Evolutionary conservation across 2,888 invertebrate species (phyloP), one percentile per base, ranked within the genome.

Genomic region (Terebella lapidaria): DNA sequence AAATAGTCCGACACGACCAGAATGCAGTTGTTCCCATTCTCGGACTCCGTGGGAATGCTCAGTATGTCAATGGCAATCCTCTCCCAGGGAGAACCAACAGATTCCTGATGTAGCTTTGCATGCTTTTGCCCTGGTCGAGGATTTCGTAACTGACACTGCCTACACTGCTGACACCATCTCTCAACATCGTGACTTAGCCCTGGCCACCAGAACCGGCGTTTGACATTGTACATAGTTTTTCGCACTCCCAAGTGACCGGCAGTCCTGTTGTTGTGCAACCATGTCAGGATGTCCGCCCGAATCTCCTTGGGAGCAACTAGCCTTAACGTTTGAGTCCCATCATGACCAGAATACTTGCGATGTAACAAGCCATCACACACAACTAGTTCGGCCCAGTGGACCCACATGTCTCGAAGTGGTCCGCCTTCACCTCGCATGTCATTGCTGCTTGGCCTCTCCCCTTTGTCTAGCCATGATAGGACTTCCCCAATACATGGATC

Each of bases 1-100:
- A 58, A 65, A 28, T 64, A 63, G 42, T 64, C 63, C 10, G 51
- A 26, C 18, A 61, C 45, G 3, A 65, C 65, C n/a, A 65, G 49
- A 15, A 62, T 51, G 35, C 57, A 64, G 3, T 0, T 22, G 24
- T 59, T 59, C n/a, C 49, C 55, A 10, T 42, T 24, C 2, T 47
- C 29, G 3, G 47, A 27, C 18, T 54, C 28, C 2, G 26, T 28
- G 15, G 30, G 28, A 20, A 30, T 20, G 22, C 55, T 5, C 25
- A 54, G 24, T 1, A 59, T 55, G 49, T 55, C 59, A 20, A 46
- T 47, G 10, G 59, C 66, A 26, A 67, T 55, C 2, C 56, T 28
- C 46, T 63, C 55, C 35, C 54, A n/a, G 3, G 45, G 58, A 27
- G 27, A 20, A 25, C 62, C 47, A 1, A 35, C 56, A n/a, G 22